These are phyloP conservation scores for Coenobita brevimanus DNA, from an alignment of 1,140 invertebrate species.

Conservation along the genomic window DNA sequence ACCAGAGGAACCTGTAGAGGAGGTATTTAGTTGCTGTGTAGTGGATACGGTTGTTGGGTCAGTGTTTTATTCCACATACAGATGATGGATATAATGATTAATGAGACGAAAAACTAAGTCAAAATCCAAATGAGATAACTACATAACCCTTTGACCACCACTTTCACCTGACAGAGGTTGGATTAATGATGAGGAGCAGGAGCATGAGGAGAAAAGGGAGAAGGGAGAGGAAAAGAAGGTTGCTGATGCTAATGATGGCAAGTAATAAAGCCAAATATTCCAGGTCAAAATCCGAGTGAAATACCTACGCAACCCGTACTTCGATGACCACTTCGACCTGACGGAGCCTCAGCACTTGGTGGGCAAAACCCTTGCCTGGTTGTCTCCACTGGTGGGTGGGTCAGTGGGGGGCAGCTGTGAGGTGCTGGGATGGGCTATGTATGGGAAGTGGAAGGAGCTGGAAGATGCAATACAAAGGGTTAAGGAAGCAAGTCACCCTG, in stretches of 20 bases:
- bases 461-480: conserved; percentile 70
- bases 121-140: too few species aligned
- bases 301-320: conserved; percentile 86
- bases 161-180: too few species aligned
- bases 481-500: neutral
- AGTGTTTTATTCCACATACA: neutral
- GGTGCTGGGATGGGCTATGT: conserved; percentile 81
- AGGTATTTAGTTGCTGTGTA: conserved; percentile 8
- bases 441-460: conserved; percentile 81
- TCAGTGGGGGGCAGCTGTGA: conserved; percentile 79
- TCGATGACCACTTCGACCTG: conserved; percentile 92
- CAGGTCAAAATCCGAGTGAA: conserved; percentile 83
- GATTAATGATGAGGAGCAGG: too few species aligned
- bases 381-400: conserved; percentile 72
- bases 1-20: conserved; percentile 70
- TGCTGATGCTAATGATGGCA: neutral
- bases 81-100: too few species aligned
- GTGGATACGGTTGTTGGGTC: neutral
- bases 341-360: conserved; percentile 80
- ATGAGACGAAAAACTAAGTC: too few species aligned
- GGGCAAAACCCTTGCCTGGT: conserved; percentile 84
- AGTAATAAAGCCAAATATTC: neutral
- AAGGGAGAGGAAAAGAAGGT: too few species aligned
- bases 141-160: too few species aligned
- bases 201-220: neutral